Base-by-base conservation (phyloP, 2,797 vertebrate species). In the Diceros bicornis region DNA sequence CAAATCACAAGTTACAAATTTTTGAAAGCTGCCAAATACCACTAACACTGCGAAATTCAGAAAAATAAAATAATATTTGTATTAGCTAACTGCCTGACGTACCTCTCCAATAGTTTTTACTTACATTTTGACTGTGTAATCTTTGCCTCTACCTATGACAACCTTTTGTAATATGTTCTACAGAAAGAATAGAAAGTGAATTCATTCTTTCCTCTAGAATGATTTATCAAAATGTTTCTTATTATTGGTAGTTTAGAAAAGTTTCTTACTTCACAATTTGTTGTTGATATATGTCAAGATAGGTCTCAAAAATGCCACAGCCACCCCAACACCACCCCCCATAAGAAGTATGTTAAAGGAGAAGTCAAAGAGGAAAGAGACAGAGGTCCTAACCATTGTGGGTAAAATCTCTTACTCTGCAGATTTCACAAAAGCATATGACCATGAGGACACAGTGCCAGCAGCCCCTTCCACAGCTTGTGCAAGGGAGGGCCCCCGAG, bases 371-470 rank as follows among this genome's bases (percentile, higher is more conserved):
- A 86, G 87, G 87, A 91, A 78, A 57, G 68, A 47, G 89, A 57
- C 59, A 62, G 64, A 23, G 50, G 62, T 41, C 68, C 62, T 10
- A 77, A 55, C 27, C 13, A 55, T 23, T 29, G 83, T 50, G n/a
- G 44, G 52, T 59, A 37, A 89, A 92, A 92, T n/a, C 44, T 68
- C 83, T 75, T 32, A 68, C 74, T 74, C 13, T 68, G 78, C 94
- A 90, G 79, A 95, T 74, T 85, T 91, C 47, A 47, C 68, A 78
- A 41, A 81, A 93, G 34, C 74, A 17, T 21, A 20, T 71, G 81
- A 94, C 69, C 10, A 3, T 17, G 50, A 7, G 6, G n/a, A 82
- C 20, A 34, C 16, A 20, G 62, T 11, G 21, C 11, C 1, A 21
- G 82, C 55, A 61, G 29, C 23, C 62, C 64, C 32, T 52, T 16